Conservation (phyloP, 2,113 vertebrate species). For the Eolophus roseicapilla region DNA sequence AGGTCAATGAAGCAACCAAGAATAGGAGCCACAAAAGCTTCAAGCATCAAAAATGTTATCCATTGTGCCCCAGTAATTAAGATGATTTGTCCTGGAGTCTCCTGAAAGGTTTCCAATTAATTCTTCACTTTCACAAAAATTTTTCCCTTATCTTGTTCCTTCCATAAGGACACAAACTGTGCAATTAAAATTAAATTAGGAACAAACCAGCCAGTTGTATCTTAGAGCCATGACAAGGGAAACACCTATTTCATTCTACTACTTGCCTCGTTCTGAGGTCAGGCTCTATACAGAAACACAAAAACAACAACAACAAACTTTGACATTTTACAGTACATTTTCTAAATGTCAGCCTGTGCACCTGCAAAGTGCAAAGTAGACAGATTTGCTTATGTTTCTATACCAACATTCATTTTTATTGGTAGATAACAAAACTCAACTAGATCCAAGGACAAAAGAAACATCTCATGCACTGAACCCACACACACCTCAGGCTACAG, state of each 20-base stretch:
- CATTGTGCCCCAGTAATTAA: not conserved
- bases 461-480: not conserved
- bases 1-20: not conserved
- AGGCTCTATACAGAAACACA: not conserved
- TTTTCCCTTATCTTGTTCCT: not conserved
- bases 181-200: conserved; percentile 25
- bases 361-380: not conserved
- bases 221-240: not conserved
- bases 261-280: not conserved
- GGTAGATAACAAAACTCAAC: not conserved
- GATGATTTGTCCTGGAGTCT: not conserved
- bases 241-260: not conserved
- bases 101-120: conserved; percentile 12
- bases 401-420: not conserved
- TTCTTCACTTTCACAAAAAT: not conserved
- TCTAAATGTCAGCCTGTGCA: not conserved
- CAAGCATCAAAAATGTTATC: not conserved
- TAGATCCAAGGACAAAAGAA: not conserved
- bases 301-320: not conserved
- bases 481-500: not conserved
- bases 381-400: not conserved
- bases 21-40: not conserved
- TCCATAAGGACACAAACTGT: not conserved
- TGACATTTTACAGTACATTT: not conserved
- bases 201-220: not conserved